These are phyloP conservation scores for Macrophya alboannulata DNA, from an alignment of 2,888 invertebrate genomes.

Conservation along the genomic window DNA sequence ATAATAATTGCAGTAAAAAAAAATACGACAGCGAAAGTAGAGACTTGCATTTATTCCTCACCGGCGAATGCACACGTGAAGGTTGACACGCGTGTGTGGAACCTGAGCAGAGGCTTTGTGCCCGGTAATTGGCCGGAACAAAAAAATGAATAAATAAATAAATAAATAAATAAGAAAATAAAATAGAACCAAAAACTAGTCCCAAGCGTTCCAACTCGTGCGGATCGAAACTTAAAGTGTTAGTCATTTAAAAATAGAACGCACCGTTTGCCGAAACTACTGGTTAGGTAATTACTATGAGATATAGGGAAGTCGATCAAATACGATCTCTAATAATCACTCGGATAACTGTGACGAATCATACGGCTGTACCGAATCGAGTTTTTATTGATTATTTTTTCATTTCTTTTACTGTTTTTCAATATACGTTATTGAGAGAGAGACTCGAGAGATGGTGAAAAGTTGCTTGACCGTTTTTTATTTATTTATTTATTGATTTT, in stretches of 20 bases:
- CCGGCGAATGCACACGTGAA: neutral
- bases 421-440: neutral
- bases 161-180: neutral
- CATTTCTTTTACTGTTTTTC: neutral
- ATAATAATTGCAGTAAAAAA: neutral
- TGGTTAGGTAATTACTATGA: constrained; percentile 22
- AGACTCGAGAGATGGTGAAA: neutral
- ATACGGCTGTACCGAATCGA: neutral
- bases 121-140: constrained; percentile 10
- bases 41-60: constrained; percentile 1
- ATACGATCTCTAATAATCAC: constrained; percentile 21
- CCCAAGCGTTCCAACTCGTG: neutral
- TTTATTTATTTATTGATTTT: neutral
- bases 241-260: constrained; percentile 28
- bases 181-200: neutral
- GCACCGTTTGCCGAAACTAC: constrained; percentile 40
- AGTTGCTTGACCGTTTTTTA: neutral
- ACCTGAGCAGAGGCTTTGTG: neutral
- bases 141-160: neutral
- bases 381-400: neutral
- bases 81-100: neutral
- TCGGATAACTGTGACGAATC: neutral
- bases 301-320: constrained; percentile 7
- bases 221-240: constrained; percentile 21
- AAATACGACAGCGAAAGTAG: constrained; percentile 36